Conservation (phyloP, 2,888 invertebrate species). For the Lasioglossum marginatum region DNA sequence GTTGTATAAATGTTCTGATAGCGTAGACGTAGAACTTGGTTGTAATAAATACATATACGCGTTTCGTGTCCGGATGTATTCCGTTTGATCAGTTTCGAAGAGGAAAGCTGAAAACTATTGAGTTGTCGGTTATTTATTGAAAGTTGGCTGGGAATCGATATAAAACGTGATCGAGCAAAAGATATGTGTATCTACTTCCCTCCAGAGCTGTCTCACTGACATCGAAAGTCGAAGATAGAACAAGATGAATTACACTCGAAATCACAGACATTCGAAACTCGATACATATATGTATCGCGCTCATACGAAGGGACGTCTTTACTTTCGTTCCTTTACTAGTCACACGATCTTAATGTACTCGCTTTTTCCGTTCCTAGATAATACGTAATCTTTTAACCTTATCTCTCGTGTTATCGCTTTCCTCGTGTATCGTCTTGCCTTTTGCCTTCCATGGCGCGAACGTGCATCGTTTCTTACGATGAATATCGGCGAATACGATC, state of each 20-base stretch:
- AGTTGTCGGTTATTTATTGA: neutral
- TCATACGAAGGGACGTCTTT: neutral
- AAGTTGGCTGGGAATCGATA: neutral
- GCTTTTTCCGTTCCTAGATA: conserved; percentile 41
- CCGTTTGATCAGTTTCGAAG: neutral
- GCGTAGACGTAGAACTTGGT: neutral
- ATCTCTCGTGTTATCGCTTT: conserved; percentile 34
- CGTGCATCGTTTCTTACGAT: neutral
- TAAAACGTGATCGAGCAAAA: neutral
- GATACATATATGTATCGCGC: neutral
- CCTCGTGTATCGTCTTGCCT: conserved; percentile 28
- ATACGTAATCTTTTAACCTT: conserved; percentile 35
- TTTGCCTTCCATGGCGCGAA: conserved; percentile 15
- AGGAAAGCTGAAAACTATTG: neutral
- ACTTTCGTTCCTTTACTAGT: conserved; percentile 2
- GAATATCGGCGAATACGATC: neutral
- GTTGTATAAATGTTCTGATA: neutral
- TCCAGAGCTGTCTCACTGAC: neutral
- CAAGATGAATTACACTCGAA: neutral
- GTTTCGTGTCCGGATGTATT: neutral
- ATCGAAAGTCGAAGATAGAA: neutral
- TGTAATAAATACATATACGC: neutral
- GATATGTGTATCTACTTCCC: neutral
- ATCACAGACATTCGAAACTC: neutral
- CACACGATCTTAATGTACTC: neutral